Evolutionary conservation across 2,888 invertebrate genomes (phyloP).

Genomic region (Brenthis ino): DNA sequence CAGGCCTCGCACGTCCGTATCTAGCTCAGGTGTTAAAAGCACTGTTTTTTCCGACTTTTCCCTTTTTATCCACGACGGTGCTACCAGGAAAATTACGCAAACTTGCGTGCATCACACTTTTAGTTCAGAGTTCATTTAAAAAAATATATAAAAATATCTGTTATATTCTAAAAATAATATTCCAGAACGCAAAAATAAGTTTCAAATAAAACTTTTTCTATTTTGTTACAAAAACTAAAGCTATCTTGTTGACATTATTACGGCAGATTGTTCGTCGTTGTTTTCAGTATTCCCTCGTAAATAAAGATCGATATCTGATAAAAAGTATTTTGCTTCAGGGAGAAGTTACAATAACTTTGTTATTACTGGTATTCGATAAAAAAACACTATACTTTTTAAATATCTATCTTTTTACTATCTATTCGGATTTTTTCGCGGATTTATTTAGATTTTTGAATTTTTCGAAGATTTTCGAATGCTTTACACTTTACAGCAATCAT

Average conservation of each 20-base stretch:
- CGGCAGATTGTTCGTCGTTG: slow-evolving; percentile 16
- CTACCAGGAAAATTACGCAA: slow-evolving; percentile 34
- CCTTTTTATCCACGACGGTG: slow-evolving; percentile 33
- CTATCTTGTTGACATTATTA: slow-evolving; percentile 20
- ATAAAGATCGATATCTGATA: slow-evolving; percentile 19
- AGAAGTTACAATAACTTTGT: slow-evolving; percentile 11
- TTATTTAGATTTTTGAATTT: too few relatives aligned
- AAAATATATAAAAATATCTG: slow-evolving; percentile 3
- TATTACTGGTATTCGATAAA: slow-evolving; percentile 1
- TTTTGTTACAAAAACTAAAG: slow-evolving; percentile 4
- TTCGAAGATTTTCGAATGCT: too few relatives aligned
- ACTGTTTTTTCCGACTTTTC: slow-evolving; percentile 45
- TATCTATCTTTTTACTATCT: too few relatives aligned
- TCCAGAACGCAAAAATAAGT: not conserved
- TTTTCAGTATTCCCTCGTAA: slow-evolving; percentile 14
- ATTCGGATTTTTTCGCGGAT: too few relatives aligned
- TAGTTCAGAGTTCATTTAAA: slow-evolving; percentile 23
- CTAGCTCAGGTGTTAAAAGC: slow-evolving; percentile 55
- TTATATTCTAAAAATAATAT: slow-evolving; percentile 2
- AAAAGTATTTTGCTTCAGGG: slow-evolving; percentile 16
- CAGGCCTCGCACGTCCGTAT: slow-evolving; percentile 60
- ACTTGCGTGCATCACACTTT: slow-evolving; percentile 25
- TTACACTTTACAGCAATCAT: too few relatives aligned
- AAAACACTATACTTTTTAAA: not conserved
- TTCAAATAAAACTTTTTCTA: slow-evolving; percentile 6